Percentiles rank a stretch among this genome's conserved stretches.
These are phyloP conservation scores for Drosophila burlai DNA, from an alignment of 1,140 invertebrate species.

Conservation along the genomic window DNA sequence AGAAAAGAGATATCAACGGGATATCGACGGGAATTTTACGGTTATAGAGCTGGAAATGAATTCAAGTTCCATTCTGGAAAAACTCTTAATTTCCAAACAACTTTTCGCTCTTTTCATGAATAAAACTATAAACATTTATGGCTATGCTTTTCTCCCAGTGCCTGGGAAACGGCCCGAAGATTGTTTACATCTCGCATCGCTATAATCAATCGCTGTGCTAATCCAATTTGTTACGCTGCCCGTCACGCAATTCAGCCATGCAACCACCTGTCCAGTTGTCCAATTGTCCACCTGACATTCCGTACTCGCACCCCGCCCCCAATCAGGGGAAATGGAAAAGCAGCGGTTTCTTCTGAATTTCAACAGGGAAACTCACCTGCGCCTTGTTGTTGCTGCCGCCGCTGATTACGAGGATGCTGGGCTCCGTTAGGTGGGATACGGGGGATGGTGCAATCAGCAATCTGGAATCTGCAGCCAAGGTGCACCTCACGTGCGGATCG, in stretches of 20 bases:
- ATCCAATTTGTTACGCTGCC: constrained; percentile 39
- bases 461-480: constrained; percentile 1
- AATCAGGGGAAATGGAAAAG: not conserved
- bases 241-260: constrained; percentile 37
- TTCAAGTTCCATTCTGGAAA: not conserved
- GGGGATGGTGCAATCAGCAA: constrained; percentile 1
- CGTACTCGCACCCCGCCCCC: not conserved
- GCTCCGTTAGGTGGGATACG: constrained; percentile 2
- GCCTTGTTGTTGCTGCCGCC: constrained; percentile 4
- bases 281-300: constrained; percentile 8
- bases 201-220: constrained; percentile 29
- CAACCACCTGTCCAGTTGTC: constrained; percentile 14
- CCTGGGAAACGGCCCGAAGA: constrained; percentile 1
- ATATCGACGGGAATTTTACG: not conserved
- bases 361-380: constrained; percentile 26
- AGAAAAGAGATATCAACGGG: not conserved
- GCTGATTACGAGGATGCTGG: constrained; percentile 6
- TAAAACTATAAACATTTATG: not conserved
- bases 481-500: constrained; percentile 20
- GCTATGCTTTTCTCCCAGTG: constrained; percentile 12
- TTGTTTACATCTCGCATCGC: constrained; percentile 32
- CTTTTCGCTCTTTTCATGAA: not conserved
- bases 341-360: not conserved
- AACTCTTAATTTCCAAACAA: not conserved
- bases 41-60: not conserved